Conservation (phyloP, 2,888 invertebrate genomes). For the Habroteleia sp. region DNA sequence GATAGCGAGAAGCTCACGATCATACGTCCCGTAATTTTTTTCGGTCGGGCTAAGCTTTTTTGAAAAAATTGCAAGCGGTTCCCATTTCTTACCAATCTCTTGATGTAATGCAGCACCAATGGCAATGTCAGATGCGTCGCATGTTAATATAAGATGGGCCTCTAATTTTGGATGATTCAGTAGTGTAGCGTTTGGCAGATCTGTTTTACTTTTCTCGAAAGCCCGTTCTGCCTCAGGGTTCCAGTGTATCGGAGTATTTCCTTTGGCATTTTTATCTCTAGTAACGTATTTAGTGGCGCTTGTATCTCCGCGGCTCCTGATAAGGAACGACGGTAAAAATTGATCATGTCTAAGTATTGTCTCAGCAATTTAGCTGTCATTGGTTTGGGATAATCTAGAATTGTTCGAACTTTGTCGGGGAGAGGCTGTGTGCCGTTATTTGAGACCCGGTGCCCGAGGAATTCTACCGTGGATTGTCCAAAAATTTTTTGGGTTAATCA, state of each 20-base stretch:
- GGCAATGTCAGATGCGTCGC: neutral
- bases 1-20: constrained; percentile 4
- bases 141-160: neutral
- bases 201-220: neutral
- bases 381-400: constrained; percentile 3
- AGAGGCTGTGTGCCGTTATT: neutral
- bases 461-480: neutral
- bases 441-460: constrained; percentile 5
- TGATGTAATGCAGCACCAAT: neutral
- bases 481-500: constrained; percentile 10
- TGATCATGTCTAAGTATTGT: constrained; percentile 2
- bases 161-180: neutral
- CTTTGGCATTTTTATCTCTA: neutral
- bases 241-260: constrained; percentile 1
- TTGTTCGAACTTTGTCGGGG: constrained; percentile 1
- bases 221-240: neutral
- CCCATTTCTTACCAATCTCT: neutral
- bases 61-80: constrained; percentile 6
- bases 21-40: neutral
- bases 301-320: neutral
- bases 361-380: neutral
- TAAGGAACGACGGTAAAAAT: constrained; percentile 14
- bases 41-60: neutral
- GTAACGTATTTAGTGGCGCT: constrained; percentile 4
- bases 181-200: neutral